These are phyloP conservation scores for Todus mexicanus DNA, from an alignment of 2,797 vertebrate species.

Conservation along the genomic window DNA sequence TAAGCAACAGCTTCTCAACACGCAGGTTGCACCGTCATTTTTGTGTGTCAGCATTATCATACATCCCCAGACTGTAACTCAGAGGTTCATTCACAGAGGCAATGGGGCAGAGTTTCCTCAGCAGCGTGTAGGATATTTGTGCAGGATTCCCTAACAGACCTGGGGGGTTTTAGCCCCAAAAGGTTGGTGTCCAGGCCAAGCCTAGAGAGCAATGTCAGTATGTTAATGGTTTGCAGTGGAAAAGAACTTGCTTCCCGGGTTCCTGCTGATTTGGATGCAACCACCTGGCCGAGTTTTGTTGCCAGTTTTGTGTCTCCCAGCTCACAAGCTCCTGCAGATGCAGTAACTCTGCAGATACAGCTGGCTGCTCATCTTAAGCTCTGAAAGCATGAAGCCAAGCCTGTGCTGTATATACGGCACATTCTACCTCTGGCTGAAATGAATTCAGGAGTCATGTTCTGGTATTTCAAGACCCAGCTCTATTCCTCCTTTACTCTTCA, in stretches of 20 bases:
- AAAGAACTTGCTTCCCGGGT: not conserved
- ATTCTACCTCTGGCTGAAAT: not conserved
- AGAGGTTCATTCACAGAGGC: not conserved
- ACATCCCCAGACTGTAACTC: no score
- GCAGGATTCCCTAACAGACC: not conserved
- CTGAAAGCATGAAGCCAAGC: not conserved
- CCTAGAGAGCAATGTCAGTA: not conserved
- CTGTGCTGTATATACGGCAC: not conserved
- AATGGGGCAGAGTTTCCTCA: not conserved
- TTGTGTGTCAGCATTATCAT: not conserved
- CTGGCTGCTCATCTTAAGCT: not conserved
- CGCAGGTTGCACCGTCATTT: rapidly evolving
- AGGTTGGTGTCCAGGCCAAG: not conserved
- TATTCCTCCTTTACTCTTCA: not conserved
- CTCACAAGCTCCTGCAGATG: not conserved
- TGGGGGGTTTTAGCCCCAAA: rapidly evolving
- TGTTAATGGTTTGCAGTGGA: not conserved
- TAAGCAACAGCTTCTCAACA: not conserved
- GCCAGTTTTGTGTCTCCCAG: not conserved
- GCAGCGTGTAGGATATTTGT: not conserved
- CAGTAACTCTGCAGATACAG: not conserved
- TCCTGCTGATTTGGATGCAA: not conserved
- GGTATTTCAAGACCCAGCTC: not conserved
- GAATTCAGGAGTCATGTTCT: not conserved
- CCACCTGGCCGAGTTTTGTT: not conserved